Percentiles rank a stretch among this genome's conserved stretches.
Conservation (phyloP, 2,888 invertebrate genomes). For the Hymenopus coronatus region DNA sequence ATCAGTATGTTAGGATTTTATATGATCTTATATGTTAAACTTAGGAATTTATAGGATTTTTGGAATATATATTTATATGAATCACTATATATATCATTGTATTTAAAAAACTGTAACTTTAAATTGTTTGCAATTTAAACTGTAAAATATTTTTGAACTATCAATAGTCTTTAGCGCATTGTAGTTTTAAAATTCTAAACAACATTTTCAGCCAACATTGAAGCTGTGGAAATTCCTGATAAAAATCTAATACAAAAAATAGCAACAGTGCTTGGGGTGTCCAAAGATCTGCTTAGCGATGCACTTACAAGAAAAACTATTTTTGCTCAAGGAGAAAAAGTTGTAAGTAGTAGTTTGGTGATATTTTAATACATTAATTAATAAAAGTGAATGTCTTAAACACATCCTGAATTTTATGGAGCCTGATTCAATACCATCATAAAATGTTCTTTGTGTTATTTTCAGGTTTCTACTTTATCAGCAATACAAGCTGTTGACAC, state of each 20-base stretch:
- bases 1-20: too few relatives aligned
- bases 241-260: conserved; percentile 64
- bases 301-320: conserved; percentile 85
- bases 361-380: background rate
- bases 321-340: conserved; percentile 77
- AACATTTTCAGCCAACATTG: conserved; percentile 65
- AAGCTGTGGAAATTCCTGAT: conserved; percentile 82
- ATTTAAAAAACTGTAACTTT: too few relatives aligned
- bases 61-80: too few relatives aligned
- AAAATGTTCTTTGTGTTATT: background rate
- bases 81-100: too few relatives aligned
- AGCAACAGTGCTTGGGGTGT: conserved; percentile 68
- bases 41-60: too few relatives aligned
- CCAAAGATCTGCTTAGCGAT: conserved; percentile 66
- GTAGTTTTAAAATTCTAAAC: too few relatives aligned
- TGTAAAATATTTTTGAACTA: too few relatives aligned
- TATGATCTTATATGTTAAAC: too few relatives aligned
- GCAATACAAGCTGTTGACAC: conserved; percentile 77
- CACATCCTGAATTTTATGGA: background rate
- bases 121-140: too few relatives aligned
- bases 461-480: conserved; percentile 61
- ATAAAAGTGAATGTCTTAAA: background rate
- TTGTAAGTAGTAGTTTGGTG: conserved; percentile 49
- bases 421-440: background rate
- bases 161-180: too few relatives aligned